Percentiles rank a stretch among this genome's conserved stretches.
phyloP scores from a whole-genome alignment of 2,113 vertebrate species.

The Anseranas semipalmata region DNA sequence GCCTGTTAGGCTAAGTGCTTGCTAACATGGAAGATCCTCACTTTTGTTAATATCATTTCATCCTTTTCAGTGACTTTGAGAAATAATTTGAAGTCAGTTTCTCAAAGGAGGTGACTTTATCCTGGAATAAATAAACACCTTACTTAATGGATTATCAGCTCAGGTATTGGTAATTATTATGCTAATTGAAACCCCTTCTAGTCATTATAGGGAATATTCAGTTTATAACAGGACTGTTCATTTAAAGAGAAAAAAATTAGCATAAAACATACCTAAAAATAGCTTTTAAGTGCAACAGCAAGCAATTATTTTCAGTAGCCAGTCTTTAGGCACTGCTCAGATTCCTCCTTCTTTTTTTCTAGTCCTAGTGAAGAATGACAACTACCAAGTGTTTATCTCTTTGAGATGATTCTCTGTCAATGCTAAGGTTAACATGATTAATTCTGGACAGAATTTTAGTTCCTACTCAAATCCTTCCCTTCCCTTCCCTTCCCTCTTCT shows the following conservation, averaged over 20 bases:
- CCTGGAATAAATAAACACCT: fast-evolving
- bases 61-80: neutral
- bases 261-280: neutral
- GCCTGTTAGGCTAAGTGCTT: fast-evolving
- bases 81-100: neutral
- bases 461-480: neutral
- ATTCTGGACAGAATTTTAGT: neutral
- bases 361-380: neutral
- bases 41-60: neutral
- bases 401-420: neutral
- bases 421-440: neutral
- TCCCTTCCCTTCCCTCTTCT: no score
- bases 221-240: neutral
- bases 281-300: neutral
- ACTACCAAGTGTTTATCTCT: neutral
- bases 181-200: neutral
- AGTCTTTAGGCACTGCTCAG: neutral
- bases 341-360: neutral
- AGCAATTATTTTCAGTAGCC: neutral
- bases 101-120: neutral
- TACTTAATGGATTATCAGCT: neutral
- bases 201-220: neutral
- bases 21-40: neutral
- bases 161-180: neutral
- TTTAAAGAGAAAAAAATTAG: neutral